Conservation (phyloP, 2,797 vertebrate species). For the Tokudaia muenninki region DNA sequence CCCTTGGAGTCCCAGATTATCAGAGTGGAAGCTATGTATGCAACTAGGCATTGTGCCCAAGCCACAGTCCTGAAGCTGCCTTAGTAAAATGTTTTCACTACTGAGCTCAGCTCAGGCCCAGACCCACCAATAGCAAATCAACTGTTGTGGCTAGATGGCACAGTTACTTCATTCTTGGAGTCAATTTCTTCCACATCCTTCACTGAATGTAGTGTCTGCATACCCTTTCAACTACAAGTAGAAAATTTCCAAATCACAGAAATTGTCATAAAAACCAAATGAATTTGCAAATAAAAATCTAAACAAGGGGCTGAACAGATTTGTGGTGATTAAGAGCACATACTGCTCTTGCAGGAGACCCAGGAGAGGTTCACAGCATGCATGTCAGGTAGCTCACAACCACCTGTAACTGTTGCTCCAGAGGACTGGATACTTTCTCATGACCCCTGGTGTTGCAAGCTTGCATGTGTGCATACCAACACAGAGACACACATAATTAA, state of each 20-base stretch:
- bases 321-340: not conserved
- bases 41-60: not conserved
- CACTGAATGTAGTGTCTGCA: not conserved
- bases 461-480: not conserved
- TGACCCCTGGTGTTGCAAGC: not conserved
- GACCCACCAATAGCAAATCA: not conserved
- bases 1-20: not conserved
- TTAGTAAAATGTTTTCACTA: not conserved
- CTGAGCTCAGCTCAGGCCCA: not conserved
- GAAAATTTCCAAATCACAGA: constrained; percentile 49
- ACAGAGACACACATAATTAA: not conserved
- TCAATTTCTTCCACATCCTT: constrained; percentile 3
- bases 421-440: not conserved
- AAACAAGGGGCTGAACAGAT: not conserved
- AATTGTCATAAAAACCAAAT: not conserved
- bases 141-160: not conserved
- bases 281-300: constrained; percentile 38
- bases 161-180: not conserved
- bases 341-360: not conserved
- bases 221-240: not conserved
- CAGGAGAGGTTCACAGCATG: not conserved
- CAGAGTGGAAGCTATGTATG: not conserved
- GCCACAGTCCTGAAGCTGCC: not conserved
- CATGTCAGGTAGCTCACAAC: not conserved
- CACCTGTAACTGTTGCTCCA: not conserved